phyloP scores from a whole-genome alignment of 2,797 vertebrate genomes.

The Phalanger gymnotis region DNA sequence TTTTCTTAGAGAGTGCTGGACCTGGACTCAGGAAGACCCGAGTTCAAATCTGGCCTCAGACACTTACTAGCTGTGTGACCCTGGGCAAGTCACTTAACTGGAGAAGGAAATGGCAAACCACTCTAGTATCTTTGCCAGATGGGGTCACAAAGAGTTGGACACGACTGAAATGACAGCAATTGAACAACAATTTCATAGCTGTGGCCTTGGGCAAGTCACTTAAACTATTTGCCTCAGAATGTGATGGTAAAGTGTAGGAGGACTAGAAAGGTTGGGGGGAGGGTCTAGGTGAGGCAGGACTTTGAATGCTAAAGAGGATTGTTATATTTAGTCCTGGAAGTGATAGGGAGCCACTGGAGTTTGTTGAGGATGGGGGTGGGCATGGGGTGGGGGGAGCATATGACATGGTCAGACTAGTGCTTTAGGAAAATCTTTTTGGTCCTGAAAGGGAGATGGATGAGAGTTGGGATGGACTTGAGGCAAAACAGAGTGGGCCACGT shows the following conservation, averaged over 20 bases:
- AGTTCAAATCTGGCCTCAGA: background rate
- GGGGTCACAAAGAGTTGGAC: background rate
- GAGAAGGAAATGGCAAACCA: background rate
- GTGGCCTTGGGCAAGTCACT: background rate
- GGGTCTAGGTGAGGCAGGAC: background rate
- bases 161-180: background rate
- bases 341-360: background rate
- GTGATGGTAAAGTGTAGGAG: background rate
- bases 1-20: background rate
- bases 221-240: background rate
- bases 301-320: background rate
- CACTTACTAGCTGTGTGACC: background rate
- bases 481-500: background rate
- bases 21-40: background rate
- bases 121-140: background rate
- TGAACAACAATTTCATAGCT: background rate
- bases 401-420: background rate
- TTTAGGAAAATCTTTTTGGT: background rate
- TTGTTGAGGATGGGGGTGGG: background rate
- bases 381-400: accelerated
- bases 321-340: background rate
- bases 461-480: background rate
- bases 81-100: too few relatives aligned
- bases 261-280: background rate
- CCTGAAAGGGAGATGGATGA: background rate